Percentiles rank a stretch among this genome's conserved stretches.
These are phyloP conservation scores for Chamaedrilus cognettii DNA, from an alignment of 2,888 invertebrate species.

Conservation along the genomic window DNA sequence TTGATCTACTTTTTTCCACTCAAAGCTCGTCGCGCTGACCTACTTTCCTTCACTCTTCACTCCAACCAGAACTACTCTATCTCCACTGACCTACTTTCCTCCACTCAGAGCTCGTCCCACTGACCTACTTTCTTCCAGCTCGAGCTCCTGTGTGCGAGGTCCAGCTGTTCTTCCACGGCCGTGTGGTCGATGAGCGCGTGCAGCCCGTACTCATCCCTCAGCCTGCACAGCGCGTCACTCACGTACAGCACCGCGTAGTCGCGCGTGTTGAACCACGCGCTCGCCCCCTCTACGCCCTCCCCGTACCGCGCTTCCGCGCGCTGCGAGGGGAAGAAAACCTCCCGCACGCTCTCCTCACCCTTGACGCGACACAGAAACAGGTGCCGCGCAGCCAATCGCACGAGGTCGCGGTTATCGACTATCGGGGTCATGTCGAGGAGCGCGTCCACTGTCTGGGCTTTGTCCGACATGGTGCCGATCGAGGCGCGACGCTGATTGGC, in stretches of 20 bases:
- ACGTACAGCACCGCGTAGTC: slow-evolving; percentile 43
- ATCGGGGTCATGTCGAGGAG: slow-evolving; percentile 47
- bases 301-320: slow-evolving; percentile 34
- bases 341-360: slow-evolving; percentile 45
- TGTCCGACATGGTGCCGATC: slow-evolving; percentile 61
- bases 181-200: slow-evolving; percentile 45
- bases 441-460: slow-evolving; percentile 46
- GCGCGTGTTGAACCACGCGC: slow-evolving; percentile 45
- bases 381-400: slow-evolving; percentile 46
- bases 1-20: too few relatives aligned
- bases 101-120: too few relatives aligned
- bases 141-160: slow-evolving; percentile 47
- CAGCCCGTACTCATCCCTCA: slow-evolving; percentile 47
- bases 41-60: too few relatives aligned
- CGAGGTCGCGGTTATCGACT: slow-evolving; percentile 44
- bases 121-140: slow-evolving; percentile 56
- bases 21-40: too few relatives aligned
- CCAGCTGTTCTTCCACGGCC: slow-evolving; percentile 42
- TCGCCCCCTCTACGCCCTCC: slow-evolving; percentile 15
- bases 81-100: too few relatives aligned
- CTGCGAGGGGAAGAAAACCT: slow-evolving; percentile 48
- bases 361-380: slow-evolving; percentile 48
- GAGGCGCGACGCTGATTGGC: too few relatives aligned
- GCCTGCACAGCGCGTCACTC: slow-evolving; percentile 44
- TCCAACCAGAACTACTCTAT: too few relatives aligned